Percentiles rank a stretch among this genome's conserved stretches.
Evolutionary conservation across 2,888 invertebrate genomes (phyloP).

Genomic region (Lomographa bimaculata): DNA sequence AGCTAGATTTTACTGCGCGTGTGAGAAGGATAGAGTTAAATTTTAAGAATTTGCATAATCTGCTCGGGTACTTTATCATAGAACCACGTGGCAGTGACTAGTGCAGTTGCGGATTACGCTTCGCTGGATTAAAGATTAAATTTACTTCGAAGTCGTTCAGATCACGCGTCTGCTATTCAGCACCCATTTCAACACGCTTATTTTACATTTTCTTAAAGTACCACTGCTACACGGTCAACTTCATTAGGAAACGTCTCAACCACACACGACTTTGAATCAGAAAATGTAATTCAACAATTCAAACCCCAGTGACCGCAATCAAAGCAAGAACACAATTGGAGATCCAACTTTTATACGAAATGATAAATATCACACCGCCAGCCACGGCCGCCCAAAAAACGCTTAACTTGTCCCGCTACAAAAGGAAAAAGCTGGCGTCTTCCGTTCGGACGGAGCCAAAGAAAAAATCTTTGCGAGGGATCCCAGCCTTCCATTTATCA

Average conservation of each 20-base stretch:
- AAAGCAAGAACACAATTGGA: constrained; percentile 67
- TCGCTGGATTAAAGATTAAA: constrained; percentile 73
- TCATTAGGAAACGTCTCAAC: constrained; percentile 8
- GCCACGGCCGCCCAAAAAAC: constrained; percentile 76
- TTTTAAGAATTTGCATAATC: constrained; percentile 83
- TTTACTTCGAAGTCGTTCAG: constrained; percentile 48
- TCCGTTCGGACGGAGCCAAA: constrained; percentile 81
- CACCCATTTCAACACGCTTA: constrained; percentile 9
- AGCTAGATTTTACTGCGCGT: constrained; percentile 39
- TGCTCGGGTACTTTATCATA: constrained; percentile 81
- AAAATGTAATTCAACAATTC: constrained; percentile 33
- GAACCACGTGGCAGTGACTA: constrained; percentile 83
- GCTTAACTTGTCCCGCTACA: constrained; percentile 82
- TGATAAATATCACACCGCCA: constrained; percentile 80
- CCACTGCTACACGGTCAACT: constrained; percentile 5
- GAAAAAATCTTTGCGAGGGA: constrained; percentile 83
- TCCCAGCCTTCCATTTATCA: constrained; percentile 81
- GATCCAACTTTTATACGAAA: constrained; percentile 74
- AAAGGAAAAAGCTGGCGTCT: constrained; percentile 83
- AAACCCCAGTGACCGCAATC: constrained; percentile 54
- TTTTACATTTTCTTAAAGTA: constrained; percentile 1
- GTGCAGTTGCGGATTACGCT: constrained; percentile 80
- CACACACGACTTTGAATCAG: constrained; percentile 18
- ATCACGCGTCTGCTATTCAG: constrained; percentile 44
- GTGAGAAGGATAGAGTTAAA: constrained; percentile 60